phyloP scores from a whole-genome alignment of 2,797 vertebrate species.

The Xenops minutus region DNA sequence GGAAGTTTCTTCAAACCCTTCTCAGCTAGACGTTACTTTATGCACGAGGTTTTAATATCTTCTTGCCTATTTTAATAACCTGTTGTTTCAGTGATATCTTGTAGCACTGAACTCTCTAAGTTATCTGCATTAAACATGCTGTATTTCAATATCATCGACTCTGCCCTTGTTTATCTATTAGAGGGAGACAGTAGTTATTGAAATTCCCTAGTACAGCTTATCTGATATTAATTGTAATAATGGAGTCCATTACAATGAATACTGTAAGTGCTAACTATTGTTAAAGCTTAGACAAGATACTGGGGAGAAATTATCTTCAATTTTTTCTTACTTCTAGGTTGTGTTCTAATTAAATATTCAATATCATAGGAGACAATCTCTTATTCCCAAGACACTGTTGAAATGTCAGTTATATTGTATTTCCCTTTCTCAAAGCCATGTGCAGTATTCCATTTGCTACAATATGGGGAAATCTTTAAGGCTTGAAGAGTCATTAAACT shows the following conservation, averaged over 20 bases:
- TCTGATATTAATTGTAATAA: not conserved
- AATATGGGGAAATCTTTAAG: not conserved
- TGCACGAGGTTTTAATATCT: not conserved
- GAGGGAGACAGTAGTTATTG: not conserved
- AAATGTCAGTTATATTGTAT: not conserved
- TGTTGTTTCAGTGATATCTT: not conserved
- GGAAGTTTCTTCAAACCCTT: not conserved
- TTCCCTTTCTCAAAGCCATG: not conserved
- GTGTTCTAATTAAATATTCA: constrained; percentile 3
- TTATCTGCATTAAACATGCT: not conserved
- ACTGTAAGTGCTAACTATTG: not conserved
- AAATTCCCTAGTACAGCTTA: not conserved
- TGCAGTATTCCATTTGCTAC: not conserved
- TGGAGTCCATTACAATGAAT: not conserved
- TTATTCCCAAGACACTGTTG: not conserved
- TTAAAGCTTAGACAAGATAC: not conserved
- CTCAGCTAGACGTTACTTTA: not conserved
- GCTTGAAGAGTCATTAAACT: not conserved
- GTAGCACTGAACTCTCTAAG: not conserved
- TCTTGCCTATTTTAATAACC: not conserved
- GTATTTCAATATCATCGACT: not conserved
- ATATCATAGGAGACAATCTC: not conserved
- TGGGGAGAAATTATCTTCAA: not conserved
- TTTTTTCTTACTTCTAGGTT: not conserved
- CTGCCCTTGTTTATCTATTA: not conserved